Evolutionary conservation across 2,888 invertebrate genomes (phyloP).

Genomic region (Neoascia interrupta): DNA sequence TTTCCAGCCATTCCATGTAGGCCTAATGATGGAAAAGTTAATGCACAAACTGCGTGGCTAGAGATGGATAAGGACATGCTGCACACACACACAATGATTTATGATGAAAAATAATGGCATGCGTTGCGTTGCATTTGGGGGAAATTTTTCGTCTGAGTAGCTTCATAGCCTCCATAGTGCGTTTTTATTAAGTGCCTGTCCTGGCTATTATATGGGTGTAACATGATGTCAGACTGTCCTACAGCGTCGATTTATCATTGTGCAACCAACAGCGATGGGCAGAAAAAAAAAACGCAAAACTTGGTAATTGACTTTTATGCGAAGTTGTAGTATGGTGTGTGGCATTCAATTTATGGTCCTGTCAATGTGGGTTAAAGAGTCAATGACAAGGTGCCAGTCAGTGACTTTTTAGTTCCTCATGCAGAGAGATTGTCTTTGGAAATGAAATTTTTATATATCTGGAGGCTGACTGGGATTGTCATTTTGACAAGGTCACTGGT

Average conservation of each 20-base stretch:
- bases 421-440: no score
- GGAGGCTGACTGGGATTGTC: no score
- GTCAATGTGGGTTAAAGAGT: constrained; percentile 42
- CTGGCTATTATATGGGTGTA: constrained; percentile 37
- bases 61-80: constrained; percentile 40
- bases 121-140: constrained; percentile 19
- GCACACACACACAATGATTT: constrained; percentile 45
- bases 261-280: no score
- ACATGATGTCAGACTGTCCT: constrained; percentile 49
- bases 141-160: constrained; percentile 7
- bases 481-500: no score
- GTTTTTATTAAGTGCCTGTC: constrained; percentile 14
- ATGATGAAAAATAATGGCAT: constrained; percentile 28
- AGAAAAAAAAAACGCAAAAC: constrained; percentile 19
- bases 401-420: no score
- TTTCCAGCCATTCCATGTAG: constrained; percentile 15
- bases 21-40: constrained; percentile 30
- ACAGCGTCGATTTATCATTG: background rate
- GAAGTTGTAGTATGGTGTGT: background rate
- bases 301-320: constrained; percentile 22
- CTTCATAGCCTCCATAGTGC: no score
- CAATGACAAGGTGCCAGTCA: constrained; percentile 53
- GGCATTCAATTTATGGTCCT: constrained; percentile 12
- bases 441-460: no score
- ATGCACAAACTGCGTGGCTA: constrained; percentile 25